These are phyloP conservation scores for Acyrthosiphon pisum DNA, from an alignment of 1,140 invertebrate species.

Conservation along the genomic window DNA sequence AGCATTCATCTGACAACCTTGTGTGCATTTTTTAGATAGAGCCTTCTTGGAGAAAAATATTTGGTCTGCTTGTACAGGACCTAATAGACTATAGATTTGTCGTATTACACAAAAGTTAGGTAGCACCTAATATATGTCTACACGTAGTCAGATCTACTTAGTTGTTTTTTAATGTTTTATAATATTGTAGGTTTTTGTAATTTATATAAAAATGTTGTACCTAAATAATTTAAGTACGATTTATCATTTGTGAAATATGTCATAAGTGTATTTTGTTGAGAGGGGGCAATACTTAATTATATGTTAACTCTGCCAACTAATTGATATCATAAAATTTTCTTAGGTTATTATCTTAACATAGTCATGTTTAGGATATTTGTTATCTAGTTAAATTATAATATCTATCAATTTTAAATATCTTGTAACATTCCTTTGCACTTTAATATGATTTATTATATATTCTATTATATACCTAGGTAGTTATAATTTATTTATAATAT, in stretches of 20 bases:
- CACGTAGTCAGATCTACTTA: neutral
- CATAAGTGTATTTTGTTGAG: neutral
- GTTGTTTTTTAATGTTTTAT: neutral
- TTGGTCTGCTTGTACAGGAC: too few species aligned
- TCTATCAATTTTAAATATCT: neutral
- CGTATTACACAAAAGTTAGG: neutral
- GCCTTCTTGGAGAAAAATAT: neutral
- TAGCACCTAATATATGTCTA: neutral
- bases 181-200: neutral
- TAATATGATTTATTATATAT: neutral
- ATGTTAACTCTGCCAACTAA: neutral
- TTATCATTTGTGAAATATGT: neutral
- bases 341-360: constrained; percentile 14
- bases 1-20: neutral
- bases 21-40: neutral
- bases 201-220: neutral
- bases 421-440: constrained; percentile 4
- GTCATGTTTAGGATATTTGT: constrained; percentile 13
- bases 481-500: neutral
- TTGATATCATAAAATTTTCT: neutral
- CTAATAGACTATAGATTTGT: neutral
- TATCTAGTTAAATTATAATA: constrained; percentile 25
- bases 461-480: neutral
- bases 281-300: neutral
- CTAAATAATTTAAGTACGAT: neutral